phyloP scores from a whole-genome alignment of 1,140 invertebrate species.

The Vanessa atalanta region DNA sequence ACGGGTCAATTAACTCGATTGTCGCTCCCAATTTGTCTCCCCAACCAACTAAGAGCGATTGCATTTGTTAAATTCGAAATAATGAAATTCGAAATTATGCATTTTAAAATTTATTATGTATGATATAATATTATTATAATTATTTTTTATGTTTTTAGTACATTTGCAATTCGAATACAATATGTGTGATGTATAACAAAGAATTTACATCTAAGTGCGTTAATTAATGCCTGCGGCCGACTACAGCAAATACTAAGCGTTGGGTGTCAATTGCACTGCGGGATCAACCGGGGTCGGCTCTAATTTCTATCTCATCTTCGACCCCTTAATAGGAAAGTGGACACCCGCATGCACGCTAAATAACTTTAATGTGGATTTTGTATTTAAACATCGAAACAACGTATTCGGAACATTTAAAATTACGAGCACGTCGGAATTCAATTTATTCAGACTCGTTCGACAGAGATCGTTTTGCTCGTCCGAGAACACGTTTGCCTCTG shows the following conservation, averaged over 20 bases:
- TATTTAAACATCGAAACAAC: slow-evolving; percentile 16
- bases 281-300: slow-evolving; percentile 60
- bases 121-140: background rate
- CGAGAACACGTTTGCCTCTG: slow-evolving; percentile 62
- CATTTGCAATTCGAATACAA: background rate
- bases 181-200: slow-evolving; percentile 15
- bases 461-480: slow-evolving; percentile 34
- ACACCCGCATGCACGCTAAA: slow-evolving; percentile 69
- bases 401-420: slow-evolving; percentile 20
- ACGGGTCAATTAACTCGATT: slow-evolving; percentile 77
- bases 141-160: background rate
- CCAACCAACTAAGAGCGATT: slow-evolving; percentile 50
- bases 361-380: slow-evolving; percentile 44
- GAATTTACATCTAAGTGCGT: slow-evolving; percentile 33
- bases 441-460: slow-evolving; percentile 36
- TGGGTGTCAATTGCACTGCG: slow-evolving; percentile 63
- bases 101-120: too few relatives aligned
- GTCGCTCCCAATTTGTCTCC: slow-evolving; percentile 71
- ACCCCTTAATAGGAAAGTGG: slow-evolving; percentile 66
- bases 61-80: slow-evolving; percentile 47
- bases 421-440: slow-evolving; percentile 43
- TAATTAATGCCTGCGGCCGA: slow-evolving; percentile 57
- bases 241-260: slow-evolving; percentile 54
- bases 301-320: slow-evolving; percentile 60
- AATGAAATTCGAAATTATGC: too few relatives aligned